Evolutionary conservation across 1,140 invertebrate species (phyloP).

Genomic region (Nasonia longicornis): DNA sequence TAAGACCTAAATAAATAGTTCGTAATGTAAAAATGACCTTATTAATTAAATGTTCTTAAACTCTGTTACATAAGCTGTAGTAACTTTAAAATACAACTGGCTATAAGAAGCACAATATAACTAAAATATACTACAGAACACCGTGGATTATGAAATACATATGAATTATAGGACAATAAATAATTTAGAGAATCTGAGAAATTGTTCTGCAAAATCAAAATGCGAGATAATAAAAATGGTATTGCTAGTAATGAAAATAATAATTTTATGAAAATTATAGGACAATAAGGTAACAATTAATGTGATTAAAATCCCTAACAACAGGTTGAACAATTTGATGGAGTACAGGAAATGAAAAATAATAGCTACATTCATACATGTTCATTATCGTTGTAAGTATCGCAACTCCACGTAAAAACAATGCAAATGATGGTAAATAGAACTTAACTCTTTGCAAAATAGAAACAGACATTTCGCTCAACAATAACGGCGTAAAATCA

Average conservation of each 20-base stretch:
- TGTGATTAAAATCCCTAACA: too few relatives aligned
- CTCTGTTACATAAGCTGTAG: background rate
- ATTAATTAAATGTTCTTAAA: slow-evolving; percentile 16
- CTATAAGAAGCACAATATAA: background rate
- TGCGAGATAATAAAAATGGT: too few relatives aligned
- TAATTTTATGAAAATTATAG: too few relatives aligned
- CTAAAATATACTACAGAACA: background rate
- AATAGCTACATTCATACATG: background rate
- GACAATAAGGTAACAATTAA: too few relatives aligned
- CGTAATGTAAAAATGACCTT: slow-evolving; percentile 7
- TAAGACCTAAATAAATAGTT: slow-evolving; percentile 76
- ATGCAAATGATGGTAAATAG: background rate
- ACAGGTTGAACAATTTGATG: too few relatives aligned
- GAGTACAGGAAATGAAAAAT: background rate
- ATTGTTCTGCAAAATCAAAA: too few relatives aligned
- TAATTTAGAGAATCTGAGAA: background rate
- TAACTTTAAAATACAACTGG: background rate
- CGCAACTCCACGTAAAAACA: background rate
- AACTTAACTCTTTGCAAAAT: background rate
- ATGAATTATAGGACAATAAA: background rate
- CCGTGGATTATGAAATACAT: background rate
- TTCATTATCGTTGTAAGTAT: too few relatives aligned
- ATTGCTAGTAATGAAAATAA: too few relatives aligned
- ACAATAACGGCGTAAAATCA: background rate
- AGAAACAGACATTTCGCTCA: background rate